These are phyloP conservation scores for Pseudomugil tenellus DNA, from an alignment of 2,797 vertebrate species.

Conservation along the genomic window DNA sequence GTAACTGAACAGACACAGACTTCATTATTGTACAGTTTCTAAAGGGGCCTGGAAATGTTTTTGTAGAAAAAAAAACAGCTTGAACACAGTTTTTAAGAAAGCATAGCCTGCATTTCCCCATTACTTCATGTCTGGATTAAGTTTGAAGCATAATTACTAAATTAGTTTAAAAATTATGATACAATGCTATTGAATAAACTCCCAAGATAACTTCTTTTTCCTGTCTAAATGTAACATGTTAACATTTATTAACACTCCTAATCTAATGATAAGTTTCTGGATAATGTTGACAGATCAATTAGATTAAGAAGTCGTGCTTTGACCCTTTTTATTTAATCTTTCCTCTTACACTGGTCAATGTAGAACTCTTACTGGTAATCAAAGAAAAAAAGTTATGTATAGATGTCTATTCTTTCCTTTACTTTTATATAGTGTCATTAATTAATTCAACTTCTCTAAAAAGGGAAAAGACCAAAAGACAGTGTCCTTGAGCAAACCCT, in stretches of 20 bases:
- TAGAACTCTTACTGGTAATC: background rate
- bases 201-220: background rate
- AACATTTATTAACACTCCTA: background rate
- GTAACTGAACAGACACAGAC: background rate
- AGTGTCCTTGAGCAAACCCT: constrained; percentile 50
- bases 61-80: background rate
- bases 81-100: background rate
- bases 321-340: background rate
- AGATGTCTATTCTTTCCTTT: background rate
- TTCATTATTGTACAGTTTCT: background rate
- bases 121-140: background rate
- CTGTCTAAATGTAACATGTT: background rate
- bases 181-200: background rate
- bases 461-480: background rate
- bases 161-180: background rate
- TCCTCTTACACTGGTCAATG: background rate
- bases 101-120: background rate
- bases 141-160: background rate
- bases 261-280: background rate
- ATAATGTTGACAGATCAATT: background rate
- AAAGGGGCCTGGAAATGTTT: background rate
- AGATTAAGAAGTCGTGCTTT: background rate
- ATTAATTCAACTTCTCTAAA: background rate
- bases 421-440: background rate
- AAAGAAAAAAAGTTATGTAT: background rate